Evolutionary conservation across 2,797 vertebrate genomes (phyloP).

Genomic region (Micropoecilia bifurca): DNA sequence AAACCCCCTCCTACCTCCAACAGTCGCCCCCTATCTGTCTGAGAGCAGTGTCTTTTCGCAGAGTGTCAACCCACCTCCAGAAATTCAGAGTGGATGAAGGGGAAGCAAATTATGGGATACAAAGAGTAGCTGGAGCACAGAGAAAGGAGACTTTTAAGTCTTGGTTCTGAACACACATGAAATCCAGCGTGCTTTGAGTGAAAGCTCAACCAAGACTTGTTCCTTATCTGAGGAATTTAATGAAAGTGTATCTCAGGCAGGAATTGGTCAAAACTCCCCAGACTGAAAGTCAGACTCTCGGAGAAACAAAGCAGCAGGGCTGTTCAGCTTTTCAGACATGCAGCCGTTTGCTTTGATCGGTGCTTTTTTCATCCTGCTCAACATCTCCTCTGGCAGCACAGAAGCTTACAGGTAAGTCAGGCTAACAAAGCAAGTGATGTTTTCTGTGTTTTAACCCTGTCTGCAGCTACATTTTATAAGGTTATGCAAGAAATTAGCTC

Average conservation of each 20-base stretch:
- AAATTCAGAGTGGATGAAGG: constrained; percentile 71
- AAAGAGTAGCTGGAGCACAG: constrained; percentile 44
- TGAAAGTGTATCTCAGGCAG: constrained; percentile 59
- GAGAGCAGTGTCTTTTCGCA: constrained; percentile 73
- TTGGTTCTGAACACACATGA: constrained; percentile 57
- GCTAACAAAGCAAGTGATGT: constrained; percentile 3
- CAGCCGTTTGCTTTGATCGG: constrained; percentile 70
- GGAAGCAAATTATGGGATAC: constrained; percentile 65
- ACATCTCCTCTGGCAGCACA: constrained; percentile 60
- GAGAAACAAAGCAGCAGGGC: constrained; percentile 52
- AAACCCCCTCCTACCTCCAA: constrained; percentile 67
- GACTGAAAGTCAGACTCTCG: constrained; percentile 41
- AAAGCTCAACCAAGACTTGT: constrained; percentile 53
- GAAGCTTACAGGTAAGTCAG: constrained; percentile 76
- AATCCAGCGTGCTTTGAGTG: constrained; percentile 34
- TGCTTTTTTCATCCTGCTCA: constrained; percentile 66
- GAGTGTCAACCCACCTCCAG: constrained; percentile 76
- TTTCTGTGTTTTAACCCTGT: constrained; percentile 18
- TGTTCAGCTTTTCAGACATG: constrained; percentile 74
- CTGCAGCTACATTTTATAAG: constrained; percentile 28
- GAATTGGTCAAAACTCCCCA: constrained; percentile 40
- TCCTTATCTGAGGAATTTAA: constrained; percentile 58
- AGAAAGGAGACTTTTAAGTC: constrained; percentile 49
- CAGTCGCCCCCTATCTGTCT: constrained; percentile 72
- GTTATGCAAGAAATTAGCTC: not conserved